A percentile compares a stretch with the other conserved stretches of the same genome.
Conservation (phyloP, 2,888 invertebrate species). For the Germaria angustata region DNA sequence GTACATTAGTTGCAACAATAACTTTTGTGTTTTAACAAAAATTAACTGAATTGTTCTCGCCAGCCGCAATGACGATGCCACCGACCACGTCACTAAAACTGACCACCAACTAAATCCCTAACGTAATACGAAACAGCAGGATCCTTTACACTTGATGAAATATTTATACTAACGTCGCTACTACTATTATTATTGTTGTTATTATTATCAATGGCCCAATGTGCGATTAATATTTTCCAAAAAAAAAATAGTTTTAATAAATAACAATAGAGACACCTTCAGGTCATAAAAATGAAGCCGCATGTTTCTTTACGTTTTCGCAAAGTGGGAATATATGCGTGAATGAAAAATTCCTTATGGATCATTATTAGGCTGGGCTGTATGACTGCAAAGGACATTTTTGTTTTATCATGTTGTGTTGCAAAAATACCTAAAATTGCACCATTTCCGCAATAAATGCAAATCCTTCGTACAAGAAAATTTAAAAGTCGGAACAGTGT, state of each 20-base stretch:
- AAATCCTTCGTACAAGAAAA: no score
- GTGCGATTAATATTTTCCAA: no score
- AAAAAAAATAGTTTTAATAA: no score
- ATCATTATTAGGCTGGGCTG: not conserved
- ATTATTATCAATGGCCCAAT: not conserved
- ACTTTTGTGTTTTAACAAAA: not conserved
- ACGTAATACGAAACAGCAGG: not conserved
- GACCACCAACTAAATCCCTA: no score
- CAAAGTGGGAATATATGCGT: not conserved
- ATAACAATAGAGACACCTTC: not conserved
- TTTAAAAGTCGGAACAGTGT: no score
- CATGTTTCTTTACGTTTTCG: not conserved
- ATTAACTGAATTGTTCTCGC: conserved; percentile 34
- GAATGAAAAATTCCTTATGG: not conserved
- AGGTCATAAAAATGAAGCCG: not conserved
- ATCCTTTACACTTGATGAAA: not conserved
- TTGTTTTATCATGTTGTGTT: not conserved
- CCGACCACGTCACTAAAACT: not conserved
- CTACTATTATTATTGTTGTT: not conserved
- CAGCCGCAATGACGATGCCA: not conserved
- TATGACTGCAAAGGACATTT: not conserved
- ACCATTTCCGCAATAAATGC: not conserved
- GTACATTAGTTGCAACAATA: not conserved
- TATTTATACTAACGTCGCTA: not conserved
- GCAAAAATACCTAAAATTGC: not conserved